Base-by-base conservation (phyloP, 2,797 vertebrate genomes). In the Acipenser oxyrinchus region DNA sequence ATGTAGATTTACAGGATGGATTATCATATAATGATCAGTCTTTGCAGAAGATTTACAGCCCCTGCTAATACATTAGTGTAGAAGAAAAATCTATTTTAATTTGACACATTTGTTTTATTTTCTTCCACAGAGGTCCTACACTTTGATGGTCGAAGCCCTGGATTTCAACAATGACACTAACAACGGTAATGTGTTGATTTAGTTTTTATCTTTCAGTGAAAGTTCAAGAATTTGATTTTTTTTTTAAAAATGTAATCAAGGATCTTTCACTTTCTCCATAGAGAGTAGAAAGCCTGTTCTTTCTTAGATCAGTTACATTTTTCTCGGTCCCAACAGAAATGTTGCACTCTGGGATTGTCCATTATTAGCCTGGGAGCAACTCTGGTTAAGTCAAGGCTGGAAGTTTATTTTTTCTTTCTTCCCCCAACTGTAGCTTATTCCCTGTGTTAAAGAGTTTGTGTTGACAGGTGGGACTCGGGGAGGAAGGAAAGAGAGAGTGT, bases 141-240 rank as follows among this genome's bases (percentile, higher is more conserved):
- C 96, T 0, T 79, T 99, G 87, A 95, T 98, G 63, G 89, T 99
- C 69, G 95, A 98, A 83, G 96, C 95, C 2, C 91, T 95, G 92
- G 94, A 98, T 89, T 93, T 90, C 83, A 94, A 90, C 75, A 98
- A 98, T 57, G 92, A 96, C 80, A 96, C 69, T 48, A 74, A 78
- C 7, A 78, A 86, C n/a, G 87, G 94, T 96, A 89, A 48, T 18
- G 37, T 37, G 37, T 37, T 37, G 37, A 37, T 37, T 37, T 37
- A 5, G 37, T 37, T 37, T 37, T 37, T 37, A 37, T 37, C 4
- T 37, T 37, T 37, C 2, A 37, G 4, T 37, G 23, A 37, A 37
- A 37, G 23, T 37, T 37, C 23, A 37, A 37, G 37, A 37, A 23
- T n/a, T 1, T 23, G 23, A 1, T 23, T 23, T 23, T 23, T 23